phyloP scores from a whole-genome alignment of 2,888 invertebrate species.

The Drosophila picticornis region DNA sequence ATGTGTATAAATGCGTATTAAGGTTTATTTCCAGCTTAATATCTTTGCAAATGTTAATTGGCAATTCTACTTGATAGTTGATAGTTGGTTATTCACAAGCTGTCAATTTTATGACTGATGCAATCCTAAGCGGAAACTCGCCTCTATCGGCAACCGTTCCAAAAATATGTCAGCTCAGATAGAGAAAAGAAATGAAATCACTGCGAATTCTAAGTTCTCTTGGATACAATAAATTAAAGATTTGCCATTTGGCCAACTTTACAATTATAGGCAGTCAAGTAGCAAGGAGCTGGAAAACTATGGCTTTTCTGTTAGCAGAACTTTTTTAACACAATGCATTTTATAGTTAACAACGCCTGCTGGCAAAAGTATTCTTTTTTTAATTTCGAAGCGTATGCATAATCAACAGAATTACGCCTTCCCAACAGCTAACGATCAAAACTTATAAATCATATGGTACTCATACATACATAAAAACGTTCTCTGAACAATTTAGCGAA shows the following conservation, averaged over 20 bases:
- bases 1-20: neutral
- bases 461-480: neutral
- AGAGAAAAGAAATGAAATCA: neutral
- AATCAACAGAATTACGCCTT: neutral
- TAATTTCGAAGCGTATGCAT: neutral
- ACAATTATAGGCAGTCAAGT: neutral
- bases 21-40: conserved; percentile 2
- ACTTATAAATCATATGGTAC: conserved; percentile 1
- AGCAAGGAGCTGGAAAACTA: neutral
- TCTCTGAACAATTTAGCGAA: conserved; percentile 15
- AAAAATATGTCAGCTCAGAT: neutral
- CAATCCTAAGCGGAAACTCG: neutral
- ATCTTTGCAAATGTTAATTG: conserved; percentile 5
- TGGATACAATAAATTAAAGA: neutral
- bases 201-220: neutral
- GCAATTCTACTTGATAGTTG: neutral
- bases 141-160: neutral
- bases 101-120: neutral
- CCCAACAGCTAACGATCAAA: neutral
- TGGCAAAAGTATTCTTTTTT: neutral
- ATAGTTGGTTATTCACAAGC: neutral
- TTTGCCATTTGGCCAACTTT: neutral
- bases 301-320: neutral
- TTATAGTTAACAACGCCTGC: neutral
- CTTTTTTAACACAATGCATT: neutral